Base-by-base conservation (phyloP, 2,888 invertebrate species). In the Spodoptera littoralis region DNA sequence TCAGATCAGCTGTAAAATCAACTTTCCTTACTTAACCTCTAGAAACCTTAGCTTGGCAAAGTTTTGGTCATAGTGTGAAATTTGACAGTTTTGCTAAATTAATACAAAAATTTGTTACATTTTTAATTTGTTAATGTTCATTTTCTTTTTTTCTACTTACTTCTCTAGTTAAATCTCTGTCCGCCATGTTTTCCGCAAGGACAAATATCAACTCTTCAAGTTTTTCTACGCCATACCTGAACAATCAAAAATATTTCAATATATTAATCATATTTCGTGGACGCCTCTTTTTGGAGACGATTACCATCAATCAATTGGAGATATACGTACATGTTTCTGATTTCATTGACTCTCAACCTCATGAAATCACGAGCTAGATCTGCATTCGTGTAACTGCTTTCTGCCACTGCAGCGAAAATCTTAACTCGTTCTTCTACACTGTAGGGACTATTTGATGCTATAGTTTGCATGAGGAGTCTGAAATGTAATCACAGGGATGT, bases 311-410 rank as follows among this genome's bases (percentile, higher is more conserved):
- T 27, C 27, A 27, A 9, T 41, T 13, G 52, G 55, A 43, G 1
- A 36, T 36, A 49, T 5, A 86, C 90, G 82, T 78, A 94, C 94
- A 65, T 84, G 22, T 85, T 52, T 52, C 90, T 85, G 8, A 95
- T 86, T 36, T 81, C 86, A 11, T 81, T 68, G 54, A 92, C 91
- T 45, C 95, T 86, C 0, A 80, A 60, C 0, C 82, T 70, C 0
- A 96, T 81, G 80, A 96, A 96, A 2, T 92, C 87, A 4, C 96
- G 84, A 9, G 95, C 95, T 0, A 90, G 66, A 5, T 88, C 63
- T 0, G 96, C 91, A 52, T 96, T 96, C 4, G 80, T 70, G 11
- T 73, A 82, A 67, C 91, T 92, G 51, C 92, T 88, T 22, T 87
- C 87, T 5, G 90, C 91, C 0, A 95, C 92, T 0, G 95, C 91